Evolutionary conservation across 2,113 vertebrate genomes (phyloP).

Genomic region (Sander lucioperca): DNA sequence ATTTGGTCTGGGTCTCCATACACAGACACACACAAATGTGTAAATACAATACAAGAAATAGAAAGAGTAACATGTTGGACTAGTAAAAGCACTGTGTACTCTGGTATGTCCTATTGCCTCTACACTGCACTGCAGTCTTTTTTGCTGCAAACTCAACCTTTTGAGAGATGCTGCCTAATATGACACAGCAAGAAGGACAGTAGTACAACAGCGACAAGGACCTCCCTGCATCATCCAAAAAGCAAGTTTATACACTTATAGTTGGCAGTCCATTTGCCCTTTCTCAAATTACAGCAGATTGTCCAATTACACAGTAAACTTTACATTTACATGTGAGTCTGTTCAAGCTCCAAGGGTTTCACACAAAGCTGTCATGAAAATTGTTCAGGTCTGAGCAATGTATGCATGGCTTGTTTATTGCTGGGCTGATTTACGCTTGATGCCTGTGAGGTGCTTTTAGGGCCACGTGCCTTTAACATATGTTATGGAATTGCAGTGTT

Average conservation of each 20-base stretch:
- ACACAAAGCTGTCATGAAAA: slow-evolving; percentile 12
- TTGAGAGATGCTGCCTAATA: too few relatives aligned
- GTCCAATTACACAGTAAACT: slow-evolving; percentile 5
- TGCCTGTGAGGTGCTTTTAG: slow-evolving; percentile 32
- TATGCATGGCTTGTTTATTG: slow-evolving; percentile 46
- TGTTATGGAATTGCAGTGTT: slow-evolving; percentile 43
- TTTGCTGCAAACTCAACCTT: too few relatives aligned
- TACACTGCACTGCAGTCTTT: not conserved
- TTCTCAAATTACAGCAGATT: not conserved
- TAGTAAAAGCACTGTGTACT: too few relatives aligned
- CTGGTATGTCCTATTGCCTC: too few relatives aligned
- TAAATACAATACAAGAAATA: too few relatives aligned
- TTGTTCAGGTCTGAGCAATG: slow-evolving; percentile 19
- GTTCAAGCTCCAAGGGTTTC: slow-evolving; percentile 11
- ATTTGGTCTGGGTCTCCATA: too few relatives aligned
- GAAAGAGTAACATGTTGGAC: too few relatives aligned
- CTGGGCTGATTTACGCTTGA: slow-evolving; percentile 36
- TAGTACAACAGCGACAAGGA: not conserved
- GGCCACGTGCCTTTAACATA: slow-evolving; percentile 43
- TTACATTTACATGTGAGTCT: slow-evolving; percentile 3
- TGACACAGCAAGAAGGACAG: too few relatives aligned
- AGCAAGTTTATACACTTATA: not conserved
- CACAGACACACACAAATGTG: too few relatives aligned
- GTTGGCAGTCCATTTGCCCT: not conserved
- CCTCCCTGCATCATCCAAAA: not conserved